Conservation (phyloP, 2,888 invertebrate species). For the Ectobius pallidus region DNA sequence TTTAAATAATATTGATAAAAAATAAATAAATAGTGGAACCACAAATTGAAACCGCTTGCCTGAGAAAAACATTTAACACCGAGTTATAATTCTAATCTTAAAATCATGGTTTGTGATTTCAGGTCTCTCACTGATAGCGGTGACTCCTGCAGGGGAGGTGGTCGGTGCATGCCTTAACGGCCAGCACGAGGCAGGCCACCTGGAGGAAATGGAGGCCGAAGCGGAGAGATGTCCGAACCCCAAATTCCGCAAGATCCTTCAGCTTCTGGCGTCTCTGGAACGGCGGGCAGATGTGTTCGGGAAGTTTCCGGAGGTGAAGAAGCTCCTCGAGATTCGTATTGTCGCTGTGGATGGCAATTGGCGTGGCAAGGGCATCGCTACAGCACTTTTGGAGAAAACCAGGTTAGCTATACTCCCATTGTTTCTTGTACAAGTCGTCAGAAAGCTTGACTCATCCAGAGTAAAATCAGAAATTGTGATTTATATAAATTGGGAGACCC, state of each 20-base stretch:
- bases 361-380: constrained; percentile 71
- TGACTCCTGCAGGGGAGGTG: constrained; percentile 62
- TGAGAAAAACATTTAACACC: no score
- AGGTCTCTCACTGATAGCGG: constrained; percentile 65
- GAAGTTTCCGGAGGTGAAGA: constrained; percentile 53
- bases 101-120: constrained; percentile 1
- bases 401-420: constrained; percentile 57
- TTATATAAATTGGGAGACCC: no score
- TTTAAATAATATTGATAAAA: no score
- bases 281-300: constrained; percentile 62
- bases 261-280: constrained; percentile 64
- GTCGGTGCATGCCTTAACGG: constrained; percentile 64
- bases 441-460: no score
- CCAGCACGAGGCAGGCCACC: constrained; percentile 48
- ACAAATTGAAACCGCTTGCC: no score
- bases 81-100: no score
- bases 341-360: constrained; percentile 70
- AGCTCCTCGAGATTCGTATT: constrained; percentile 67
- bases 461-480: no score
- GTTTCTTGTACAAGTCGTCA: background rate
- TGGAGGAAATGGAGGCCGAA: constrained; percentile 54
- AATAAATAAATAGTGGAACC: no score
- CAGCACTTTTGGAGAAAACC: constrained; percentile 64
- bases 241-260: constrained; percentile 69
- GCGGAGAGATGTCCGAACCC: constrained; percentile 61